These are phyloP conservation scores for Ctenicera cuprea DNA, from an alignment of 2,888 invertebrate genomes.

Conservation along the genomic window DNA sequence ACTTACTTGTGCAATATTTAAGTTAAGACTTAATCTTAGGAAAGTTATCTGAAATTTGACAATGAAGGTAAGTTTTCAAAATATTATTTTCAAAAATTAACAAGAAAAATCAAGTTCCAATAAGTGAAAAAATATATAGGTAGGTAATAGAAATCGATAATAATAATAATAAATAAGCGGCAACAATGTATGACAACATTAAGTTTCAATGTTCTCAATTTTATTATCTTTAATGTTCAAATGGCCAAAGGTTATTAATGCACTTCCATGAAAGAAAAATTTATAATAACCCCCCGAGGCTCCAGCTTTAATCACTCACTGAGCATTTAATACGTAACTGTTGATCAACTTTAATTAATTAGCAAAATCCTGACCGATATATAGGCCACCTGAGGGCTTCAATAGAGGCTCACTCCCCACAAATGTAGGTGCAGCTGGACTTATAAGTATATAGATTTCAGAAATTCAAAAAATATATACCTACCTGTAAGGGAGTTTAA, in stretches of 20 bases:
- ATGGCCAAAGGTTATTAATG: too few relatives aligned
- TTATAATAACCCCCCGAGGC: background rate
- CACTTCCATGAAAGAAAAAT: too few relatives aligned
- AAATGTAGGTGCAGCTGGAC: background rate
- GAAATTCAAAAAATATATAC: too few relatives aligned
- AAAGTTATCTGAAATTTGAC: constrained; percentile 4
- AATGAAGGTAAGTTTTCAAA: constrained; percentile 29
- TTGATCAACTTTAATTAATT: constrained; percentile 7
- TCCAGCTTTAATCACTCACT: constrained; percentile 1
- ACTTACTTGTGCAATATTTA: constrained; percentile 7
- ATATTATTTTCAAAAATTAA: background rate
- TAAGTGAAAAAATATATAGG: too few relatives aligned
- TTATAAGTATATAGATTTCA: too few relatives aligned
- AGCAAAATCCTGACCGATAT: background rate
- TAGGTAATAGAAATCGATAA: too few relatives aligned
- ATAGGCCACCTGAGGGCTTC: background rate
- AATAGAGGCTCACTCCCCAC: background rate
- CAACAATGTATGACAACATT: too few relatives aligned
- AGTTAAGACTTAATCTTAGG: constrained; percentile 20
- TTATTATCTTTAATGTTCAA: too few relatives aligned
- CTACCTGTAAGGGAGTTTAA: too few relatives aligned
- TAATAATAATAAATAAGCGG: too few relatives aligned
- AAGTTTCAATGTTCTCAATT: too few relatives aligned
- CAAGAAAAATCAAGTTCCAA: too few relatives aligned
- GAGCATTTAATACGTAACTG: constrained; percentile 9